These are phyloP conservation scores for Meliscaeva auricollis DNA, from an alignment of 2,888 invertebrate species.

Conservation along the genomic window DNA sequence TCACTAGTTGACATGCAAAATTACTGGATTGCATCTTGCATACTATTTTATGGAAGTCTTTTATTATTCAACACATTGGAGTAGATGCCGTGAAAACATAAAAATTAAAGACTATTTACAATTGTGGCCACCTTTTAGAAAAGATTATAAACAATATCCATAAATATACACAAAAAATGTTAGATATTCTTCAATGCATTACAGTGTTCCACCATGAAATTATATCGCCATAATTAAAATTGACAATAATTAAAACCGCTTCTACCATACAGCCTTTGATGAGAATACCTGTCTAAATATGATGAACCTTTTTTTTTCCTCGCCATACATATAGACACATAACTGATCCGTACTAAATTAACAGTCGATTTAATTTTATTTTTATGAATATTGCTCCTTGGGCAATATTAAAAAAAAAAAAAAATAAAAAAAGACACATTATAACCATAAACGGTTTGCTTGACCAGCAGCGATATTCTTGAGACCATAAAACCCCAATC, in stretches of 20 bases:
- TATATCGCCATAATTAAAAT: conserved; percentile 38
- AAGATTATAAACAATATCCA: no score
- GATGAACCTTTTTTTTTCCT: conserved; percentile 29
- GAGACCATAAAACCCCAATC: conserved; percentile 49
- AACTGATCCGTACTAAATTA: conserved; percentile 53
- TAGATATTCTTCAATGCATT: not conserved
- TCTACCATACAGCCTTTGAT: not conserved
- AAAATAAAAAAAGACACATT: conserved; percentile 26
- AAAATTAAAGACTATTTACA: no score
- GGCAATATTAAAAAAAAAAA: not conserved
- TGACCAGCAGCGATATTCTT: conserved; percentile 11
- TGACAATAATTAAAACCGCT: not conserved
- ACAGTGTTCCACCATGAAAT: conserved; percentile 6
- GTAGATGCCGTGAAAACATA: no score
- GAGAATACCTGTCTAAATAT: conserved; percentile 45
- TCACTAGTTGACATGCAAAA: no score
- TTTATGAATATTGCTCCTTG: conserved; percentile 68
- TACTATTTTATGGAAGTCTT: no score
- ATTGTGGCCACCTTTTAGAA: no score
- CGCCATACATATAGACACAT: not conserved
- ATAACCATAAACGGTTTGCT: conserved; percentile 64
- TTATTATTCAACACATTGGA: no score
- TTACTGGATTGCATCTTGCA: no score
- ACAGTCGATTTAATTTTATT: conserved; percentile 70
- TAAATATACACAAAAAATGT: not conserved